Evolutionary conservation across 2,113 vertebrate genomes (phyloP), one percentile per base, ranked within the genome.

Genomic region (Lepus americanus): DNA sequence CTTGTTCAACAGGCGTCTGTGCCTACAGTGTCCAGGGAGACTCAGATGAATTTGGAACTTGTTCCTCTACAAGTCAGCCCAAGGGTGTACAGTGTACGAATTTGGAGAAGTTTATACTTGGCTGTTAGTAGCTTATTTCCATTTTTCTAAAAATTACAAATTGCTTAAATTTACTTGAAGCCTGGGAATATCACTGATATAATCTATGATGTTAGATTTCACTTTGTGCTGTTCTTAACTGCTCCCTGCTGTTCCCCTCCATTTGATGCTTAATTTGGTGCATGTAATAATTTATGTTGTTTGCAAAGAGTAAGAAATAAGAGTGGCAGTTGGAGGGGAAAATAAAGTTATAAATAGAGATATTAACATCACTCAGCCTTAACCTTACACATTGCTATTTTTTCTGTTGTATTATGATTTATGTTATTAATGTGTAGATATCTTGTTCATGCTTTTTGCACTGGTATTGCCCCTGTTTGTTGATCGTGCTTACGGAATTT

Each of bases 291-390:
- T 22, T 94, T 69, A n/a, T 51, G 9, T 39, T 73, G 17, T 80
- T 86, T 86, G 39, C 79, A 64, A 67, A 79, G 36, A 70, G 81
- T 51, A 64, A 73, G 29, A 27, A 90, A 66, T 67, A 73, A 91
- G 33, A 16, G 27, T 83, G 23, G 6, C 67, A 55, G 31, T 76
- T 44, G 61, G n/a, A 95, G 22, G 70, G 78, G 12, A 84, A 10
- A 87, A 23, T 36, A 44, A 53, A 78, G 39, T 69, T 88, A 12
- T 49, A 74, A 82, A 92, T 23, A 73, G 72, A 67, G 20, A 31
- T 59, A 49, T 31, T 81, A 76, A 92, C 19, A 55, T 20, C 31
- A 44, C 59, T 59, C 12, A 82, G 13, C 25, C 51, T 90, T 44
- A 78, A 13, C 63, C 20, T 95, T 78, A 73, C 3, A 36, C 79